phyloP scores from a whole-genome alignment of 2,888 invertebrate genomes.

The Periphyllus acericola region DNA sequence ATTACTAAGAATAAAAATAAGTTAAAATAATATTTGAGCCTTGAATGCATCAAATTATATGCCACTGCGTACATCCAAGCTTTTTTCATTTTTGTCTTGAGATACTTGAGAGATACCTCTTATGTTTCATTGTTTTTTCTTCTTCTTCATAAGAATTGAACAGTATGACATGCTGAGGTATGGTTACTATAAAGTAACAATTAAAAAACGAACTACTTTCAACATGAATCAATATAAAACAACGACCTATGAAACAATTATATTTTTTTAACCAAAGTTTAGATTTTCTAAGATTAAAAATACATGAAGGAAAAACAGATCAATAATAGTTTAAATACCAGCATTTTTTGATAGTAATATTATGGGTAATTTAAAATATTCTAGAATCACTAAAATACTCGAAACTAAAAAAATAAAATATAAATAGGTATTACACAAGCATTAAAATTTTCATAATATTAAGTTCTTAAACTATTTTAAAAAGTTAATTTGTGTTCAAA shows the following conservation, averaged over 20 bases:
- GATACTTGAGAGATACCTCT: conserved; percentile 7
- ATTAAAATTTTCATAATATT: not conserved
- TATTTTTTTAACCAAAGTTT: not conserved
- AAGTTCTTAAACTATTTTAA: no score
- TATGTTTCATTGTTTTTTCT: conserved; percentile 9
- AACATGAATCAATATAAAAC: conserved; percentile 19
- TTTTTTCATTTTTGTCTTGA: conserved; percentile 51
- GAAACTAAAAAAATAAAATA: no score
- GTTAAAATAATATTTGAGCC: no score
- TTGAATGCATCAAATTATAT: no score
- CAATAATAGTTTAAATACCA: not conserved
- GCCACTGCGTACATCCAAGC: conserved; percentile 4
- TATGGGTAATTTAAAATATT: not conserved
- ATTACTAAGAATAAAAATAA: no score
- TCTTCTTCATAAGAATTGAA: not conserved
- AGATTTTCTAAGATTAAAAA: not conserved
- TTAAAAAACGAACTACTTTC: conserved; percentile 1
- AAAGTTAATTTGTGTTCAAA: not conserved
- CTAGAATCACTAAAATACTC: not conserved
- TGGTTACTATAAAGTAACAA: conserved; percentile 6
- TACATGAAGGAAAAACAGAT: not conserved
- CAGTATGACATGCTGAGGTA: conserved; percentile 13
- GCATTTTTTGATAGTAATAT: not conserved
- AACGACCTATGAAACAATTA: not conserved
- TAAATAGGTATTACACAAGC: not conserved